Percentiles rank a stretch among this genome's conserved stretches.
phyloP scores from a whole-genome alignment of 2,888 invertebrate genomes.

The Physocephala rufipes region DNA sequence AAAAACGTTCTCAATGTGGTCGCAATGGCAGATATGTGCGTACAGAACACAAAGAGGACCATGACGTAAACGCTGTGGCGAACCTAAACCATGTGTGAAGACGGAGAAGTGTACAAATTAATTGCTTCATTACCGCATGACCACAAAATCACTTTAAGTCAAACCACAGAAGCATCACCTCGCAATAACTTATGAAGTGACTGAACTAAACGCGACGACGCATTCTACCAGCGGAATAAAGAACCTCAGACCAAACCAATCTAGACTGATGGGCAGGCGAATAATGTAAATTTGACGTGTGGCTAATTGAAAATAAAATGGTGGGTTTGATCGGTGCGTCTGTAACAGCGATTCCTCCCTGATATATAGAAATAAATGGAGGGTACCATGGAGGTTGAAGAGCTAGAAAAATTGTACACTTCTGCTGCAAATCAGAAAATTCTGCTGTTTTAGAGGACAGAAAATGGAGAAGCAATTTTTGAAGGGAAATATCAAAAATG shows the following conservation, averaged over 20 bases:
- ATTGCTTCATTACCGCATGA: slow-evolving; percentile 40
- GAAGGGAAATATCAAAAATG: slow-evolving; percentile 10
- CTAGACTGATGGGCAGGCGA: slow-evolving; percentile 48
- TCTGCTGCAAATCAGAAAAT: not conserved
- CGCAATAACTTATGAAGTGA: slow-evolving; percentile 21
- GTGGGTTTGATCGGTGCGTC: not conserved
- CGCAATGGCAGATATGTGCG: not conserved
- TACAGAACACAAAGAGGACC: too few species aligned
- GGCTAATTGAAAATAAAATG: slow-evolving; percentile 56
- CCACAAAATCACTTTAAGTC: slow-evolving; percentile 28
- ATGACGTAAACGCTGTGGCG: not conserved
- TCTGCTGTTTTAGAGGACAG: too few species aligned
- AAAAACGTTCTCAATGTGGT: too few species aligned
- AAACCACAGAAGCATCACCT: slow-evolving; percentile 15
- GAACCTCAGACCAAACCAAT: slow-evolving; percentile 35
- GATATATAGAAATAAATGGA: too few species aligned
- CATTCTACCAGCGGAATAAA: slow-evolving; percentile 7
- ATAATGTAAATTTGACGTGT: slow-evolving; percentile 56
- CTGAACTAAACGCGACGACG: not conserved
- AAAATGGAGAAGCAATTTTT: not conserved
- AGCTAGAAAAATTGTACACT: not conserved
- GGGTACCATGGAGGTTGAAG: not conserved
- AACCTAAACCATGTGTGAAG: slow-evolving; percentile 23
- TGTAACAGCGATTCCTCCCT: too few species aligned
- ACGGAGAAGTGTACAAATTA: slow-evolving; percentile 27